Conservation (phyloP, 2,888 invertebrate species). For the Homarus gammarus region DNA sequence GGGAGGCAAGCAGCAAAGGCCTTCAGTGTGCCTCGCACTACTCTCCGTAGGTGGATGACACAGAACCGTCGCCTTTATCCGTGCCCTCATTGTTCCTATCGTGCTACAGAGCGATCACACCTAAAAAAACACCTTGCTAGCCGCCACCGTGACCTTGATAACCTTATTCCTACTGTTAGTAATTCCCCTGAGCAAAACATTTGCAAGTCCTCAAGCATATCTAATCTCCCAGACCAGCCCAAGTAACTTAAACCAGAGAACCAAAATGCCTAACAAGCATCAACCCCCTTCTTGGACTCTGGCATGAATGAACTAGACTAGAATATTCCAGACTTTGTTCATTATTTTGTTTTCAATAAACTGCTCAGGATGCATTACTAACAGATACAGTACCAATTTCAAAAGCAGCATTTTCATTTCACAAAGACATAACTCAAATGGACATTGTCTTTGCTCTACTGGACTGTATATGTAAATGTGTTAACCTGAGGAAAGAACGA, state of each 20-base stretch:
- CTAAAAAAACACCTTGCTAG: conserved; percentile 27
- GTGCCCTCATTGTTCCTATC: conserved; percentile 15
- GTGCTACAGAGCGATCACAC: conserved; percentile 28
- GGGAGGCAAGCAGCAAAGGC: conserved; percentile 25
- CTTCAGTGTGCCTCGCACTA: conserved; percentile 36
- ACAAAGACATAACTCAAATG: too few relatives aligned
- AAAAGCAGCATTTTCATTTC: too few relatives aligned
- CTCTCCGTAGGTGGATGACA: conserved; percentile 11
- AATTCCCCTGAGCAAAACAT: not conserved
- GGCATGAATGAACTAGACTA: too few relatives aligned
- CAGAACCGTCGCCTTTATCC: conserved; percentile 22
- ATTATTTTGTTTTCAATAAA: too few relatives aligned
- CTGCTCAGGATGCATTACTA: too few relatives aligned
- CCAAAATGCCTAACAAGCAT: not conserved
- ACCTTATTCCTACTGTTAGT: not conserved
- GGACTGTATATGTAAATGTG: too few relatives aligned
- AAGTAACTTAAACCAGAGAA: not conserved
- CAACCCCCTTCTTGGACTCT: too few relatives aligned
- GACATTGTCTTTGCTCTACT: too few relatives aligned
- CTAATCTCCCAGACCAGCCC: not conserved
- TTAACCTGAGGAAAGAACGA: too few relatives aligned
- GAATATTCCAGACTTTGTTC: too few relatives aligned
- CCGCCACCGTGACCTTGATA: not conserved
- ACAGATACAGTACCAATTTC: too few relatives aligned
- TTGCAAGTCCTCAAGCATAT: not conserved